Evolutionary conservation across 2,113 vertebrate species (phyloP).

Genomic region (Psilopsiagon aurifrons): DNA sequence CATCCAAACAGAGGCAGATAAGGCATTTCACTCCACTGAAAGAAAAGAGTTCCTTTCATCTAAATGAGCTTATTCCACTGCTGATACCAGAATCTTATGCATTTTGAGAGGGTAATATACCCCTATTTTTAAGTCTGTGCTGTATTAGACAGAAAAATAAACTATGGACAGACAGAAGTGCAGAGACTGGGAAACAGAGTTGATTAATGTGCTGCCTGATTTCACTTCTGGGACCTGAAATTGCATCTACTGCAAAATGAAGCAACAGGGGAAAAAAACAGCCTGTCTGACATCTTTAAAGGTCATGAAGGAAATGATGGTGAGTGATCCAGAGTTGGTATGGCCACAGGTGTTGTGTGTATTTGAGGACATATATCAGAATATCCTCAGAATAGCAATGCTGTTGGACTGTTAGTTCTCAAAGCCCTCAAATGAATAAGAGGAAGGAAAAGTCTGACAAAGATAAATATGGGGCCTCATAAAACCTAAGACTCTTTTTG

Average conservation of each 20-base stretch:
- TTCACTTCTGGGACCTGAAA: constrained; percentile 66
- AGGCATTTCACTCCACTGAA: constrained; percentile 34
- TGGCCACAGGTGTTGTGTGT: constrained; percentile 24
- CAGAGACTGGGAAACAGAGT: neutral
- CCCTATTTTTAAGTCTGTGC: constrained; percentile 11
- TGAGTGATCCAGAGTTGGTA: neutral
- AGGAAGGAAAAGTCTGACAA: neutral
- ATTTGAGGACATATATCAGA: constrained; percentile 10
- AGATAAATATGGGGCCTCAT: neutral
- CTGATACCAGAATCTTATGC: neutral
- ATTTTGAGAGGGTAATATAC: constrained; percentile 13
- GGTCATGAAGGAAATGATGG: constrained; percentile 58
- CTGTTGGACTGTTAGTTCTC: neutral
- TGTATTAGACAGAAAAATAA: constrained; percentile 49
- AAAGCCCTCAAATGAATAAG: neutral
- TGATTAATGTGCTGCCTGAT: constrained; percentile 72
- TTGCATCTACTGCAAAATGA: constrained; percentile 52
- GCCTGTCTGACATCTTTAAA: constrained; percentile 65
- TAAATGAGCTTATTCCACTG: constrained; percentile 47
- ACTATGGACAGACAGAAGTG: constrained; percentile 6
- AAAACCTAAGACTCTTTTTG: neutral
- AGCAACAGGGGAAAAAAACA: neutral
- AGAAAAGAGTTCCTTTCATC: constrained; percentile 52
- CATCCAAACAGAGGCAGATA: constrained; percentile 51
- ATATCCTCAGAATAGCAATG: neutral